phyloP scores from a whole-genome alignment of 1,140 invertebrate genomes.

The Bombus consobrinus region DNA sequence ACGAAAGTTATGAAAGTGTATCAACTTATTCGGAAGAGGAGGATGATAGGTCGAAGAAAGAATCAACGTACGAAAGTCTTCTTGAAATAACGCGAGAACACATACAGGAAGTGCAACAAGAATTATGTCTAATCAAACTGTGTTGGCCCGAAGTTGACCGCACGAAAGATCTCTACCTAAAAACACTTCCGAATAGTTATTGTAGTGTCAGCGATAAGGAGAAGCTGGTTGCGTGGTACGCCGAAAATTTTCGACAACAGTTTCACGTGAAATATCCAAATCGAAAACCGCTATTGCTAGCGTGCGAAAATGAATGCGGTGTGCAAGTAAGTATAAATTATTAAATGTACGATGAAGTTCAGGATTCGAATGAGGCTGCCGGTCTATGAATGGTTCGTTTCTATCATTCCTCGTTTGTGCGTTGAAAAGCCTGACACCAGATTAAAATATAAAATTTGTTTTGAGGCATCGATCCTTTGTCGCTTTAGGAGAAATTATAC shows the following conservation, averaged over 20 bases:
- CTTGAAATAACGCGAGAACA: slow-evolving; percentile 73
- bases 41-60: not conserved
- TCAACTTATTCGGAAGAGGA: not conserved
- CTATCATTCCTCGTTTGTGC: not conserved
- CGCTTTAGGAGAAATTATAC: not conserved
- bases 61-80: not conserved
- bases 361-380: not conserved
- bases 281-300: slow-evolving; percentile 89
- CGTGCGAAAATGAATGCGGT: slow-evolving; percentile 91
- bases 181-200: slow-evolving; percentile 88
- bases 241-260: slow-evolving; percentile 93
- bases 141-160: slow-evolving; percentile 82
- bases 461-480: not conserved
- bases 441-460: not conserved
- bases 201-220: slow-evolving; percentile 90
- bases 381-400: not conserved
- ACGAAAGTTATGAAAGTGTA: slow-evolving; percentile 3
- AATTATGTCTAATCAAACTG: slow-evolving; percentile 82
- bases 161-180: slow-evolving; percentile 82
- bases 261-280: slow-evolving; percentile 87
- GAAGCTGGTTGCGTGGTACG: slow-evolving; percentile 88
- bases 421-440: too few species aligned
- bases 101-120: slow-evolving; percentile 78
- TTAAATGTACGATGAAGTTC: not conserved
- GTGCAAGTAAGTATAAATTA: slow-evolving; percentile 84